Percentiles rank a stretch among this genome's conserved stretches.
phyloP scores from a whole-genome alignment of 1,140 invertebrate species.

The Drosophila hydei region DNA sequence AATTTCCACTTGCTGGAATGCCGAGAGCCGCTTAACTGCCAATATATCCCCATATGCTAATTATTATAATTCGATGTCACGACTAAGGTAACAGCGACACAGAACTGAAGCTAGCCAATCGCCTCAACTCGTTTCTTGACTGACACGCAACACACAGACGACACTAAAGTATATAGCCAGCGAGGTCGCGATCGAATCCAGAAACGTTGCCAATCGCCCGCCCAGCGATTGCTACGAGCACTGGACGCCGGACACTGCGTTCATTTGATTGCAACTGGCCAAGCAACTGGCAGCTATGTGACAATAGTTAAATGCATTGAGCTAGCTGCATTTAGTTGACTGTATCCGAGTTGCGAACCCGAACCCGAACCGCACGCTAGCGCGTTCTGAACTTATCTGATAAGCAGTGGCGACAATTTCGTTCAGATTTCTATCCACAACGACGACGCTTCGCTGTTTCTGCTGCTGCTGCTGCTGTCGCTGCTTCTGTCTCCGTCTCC shows the following conservation, averaged over 20 bases:
- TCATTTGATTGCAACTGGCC: constrained; percentile 17
- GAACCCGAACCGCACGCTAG: constrained; percentile 66
- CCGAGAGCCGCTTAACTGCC: constrained; percentile 50
- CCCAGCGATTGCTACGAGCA: constrained; percentile 12
- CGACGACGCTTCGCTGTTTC: constrained; percentile 38
- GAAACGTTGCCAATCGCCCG: constrained; percentile 8
- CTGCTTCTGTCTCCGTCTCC: not conserved
- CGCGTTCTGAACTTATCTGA: constrained; percentile 77
- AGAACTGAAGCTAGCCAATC: constrained; percentile 28
- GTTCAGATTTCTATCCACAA: constrained; percentile 77
- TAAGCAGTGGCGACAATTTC: constrained; percentile 72
- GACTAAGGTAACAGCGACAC: constrained; percentile 28
- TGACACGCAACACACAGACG: constrained; percentile 60
- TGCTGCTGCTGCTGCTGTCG: not conserved
- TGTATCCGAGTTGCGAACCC: constrained; percentile 11
- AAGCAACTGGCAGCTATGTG: not conserved
- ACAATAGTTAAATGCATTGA: not conserved
- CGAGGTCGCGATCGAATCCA: constrained; percentile 39
- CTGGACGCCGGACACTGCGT: constrained; percentile 15
- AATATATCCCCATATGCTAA: constrained; percentile 65
- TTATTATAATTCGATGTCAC: constrained; percentile 78
- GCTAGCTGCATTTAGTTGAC: constrained; percentile 4
- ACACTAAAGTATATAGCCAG: constrained; percentile 47
- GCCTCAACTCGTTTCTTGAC: constrained; percentile 35
- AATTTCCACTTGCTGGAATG: constrained; percentile 73